Evolutionary conservation across 2,113 vertebrate species (phyloP).

Genomic region (Scopus umbretta): DNA sequence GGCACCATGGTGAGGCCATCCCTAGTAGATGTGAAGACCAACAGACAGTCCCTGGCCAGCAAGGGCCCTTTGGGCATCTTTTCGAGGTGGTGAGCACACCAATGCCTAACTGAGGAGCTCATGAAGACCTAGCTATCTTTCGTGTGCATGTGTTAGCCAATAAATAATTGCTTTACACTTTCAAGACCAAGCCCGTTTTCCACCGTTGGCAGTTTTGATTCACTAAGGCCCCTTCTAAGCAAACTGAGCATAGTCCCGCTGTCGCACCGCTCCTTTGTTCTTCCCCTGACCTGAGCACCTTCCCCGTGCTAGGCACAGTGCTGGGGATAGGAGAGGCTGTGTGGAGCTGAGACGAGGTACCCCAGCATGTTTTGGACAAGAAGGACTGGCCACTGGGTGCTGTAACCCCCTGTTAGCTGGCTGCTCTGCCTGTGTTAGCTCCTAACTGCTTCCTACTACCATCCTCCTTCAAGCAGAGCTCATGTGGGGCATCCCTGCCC

Average conservation of each 20-base stretch:
- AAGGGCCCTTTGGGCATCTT: not conserved
- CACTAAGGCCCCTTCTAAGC: not conserved
- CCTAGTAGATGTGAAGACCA: not conserved
- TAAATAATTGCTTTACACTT: not conserved
- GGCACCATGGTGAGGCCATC: rapidly evolving
- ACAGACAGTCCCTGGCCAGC: not conserved
- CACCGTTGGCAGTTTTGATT: not conserved
- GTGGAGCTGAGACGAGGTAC: not conserved
- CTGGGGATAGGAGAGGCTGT: not conserved
- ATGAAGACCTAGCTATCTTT: not conserved
- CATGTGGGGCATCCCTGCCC: not conserved
- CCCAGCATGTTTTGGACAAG: not conserved
- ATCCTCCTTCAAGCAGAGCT: not conserved
- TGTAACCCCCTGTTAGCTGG: not conserved
- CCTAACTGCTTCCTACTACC: not conserved
- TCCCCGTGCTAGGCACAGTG: not conserved
- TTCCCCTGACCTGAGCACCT: not conserved
- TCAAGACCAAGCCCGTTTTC: not conserved
- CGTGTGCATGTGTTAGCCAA: not conserved
- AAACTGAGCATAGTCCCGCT: not conserved
- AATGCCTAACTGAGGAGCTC: not conserved
- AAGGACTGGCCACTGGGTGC: not conserved
- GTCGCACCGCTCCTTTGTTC: not conserved
- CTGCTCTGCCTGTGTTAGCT: not conserved
- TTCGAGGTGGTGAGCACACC: not conserved